phyloP scores from a whole-genome alignment of 2,797 vertebrate species.

The Nannoperca australis region DNA sequence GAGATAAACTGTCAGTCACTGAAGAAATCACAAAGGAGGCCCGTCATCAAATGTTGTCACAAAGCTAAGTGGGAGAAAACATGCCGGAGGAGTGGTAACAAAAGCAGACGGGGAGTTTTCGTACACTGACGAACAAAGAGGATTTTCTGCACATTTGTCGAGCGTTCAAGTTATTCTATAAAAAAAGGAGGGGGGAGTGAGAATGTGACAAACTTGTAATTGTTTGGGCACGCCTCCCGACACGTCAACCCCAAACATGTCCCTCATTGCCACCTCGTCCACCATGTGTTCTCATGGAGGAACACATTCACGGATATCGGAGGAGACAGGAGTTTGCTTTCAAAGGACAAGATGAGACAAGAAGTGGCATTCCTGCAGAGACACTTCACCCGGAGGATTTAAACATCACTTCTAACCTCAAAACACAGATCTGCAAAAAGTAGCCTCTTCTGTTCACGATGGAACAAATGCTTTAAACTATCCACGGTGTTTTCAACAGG shows the following conservation, averaged over 20 bases:
- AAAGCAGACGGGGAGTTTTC: slow-evolving; percentile 38
- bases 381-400: slow-evolving; percentile 9
- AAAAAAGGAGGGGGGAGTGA: slow-evolving; percentile 18
- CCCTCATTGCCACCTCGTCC: slow-evolving; percentile 43
- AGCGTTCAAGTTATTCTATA: background rate
- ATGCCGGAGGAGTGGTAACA: slow-evolving; percentile 55
- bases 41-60: slow-evolving; percentile 50
- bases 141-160: background rate
- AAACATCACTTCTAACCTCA: background rate
- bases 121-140: slow-evolving; percentile 31
- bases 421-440: background rate
- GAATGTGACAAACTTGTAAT: slow-evolving; percentile 49
- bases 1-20: slow-evolving; percentile 52
- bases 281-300: slow-evolving; percentile 12
- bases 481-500: background rate
- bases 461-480: background rate
- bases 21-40: slow-evolving; percentile 41
- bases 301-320: slow-evolving; percentile 14
- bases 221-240: slow-evolving; percentile 43
- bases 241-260: slow-evolving; percentile 21
- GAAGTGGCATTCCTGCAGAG: slow-evolving; percentile 50
- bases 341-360: slow-evolving; percentile 55
- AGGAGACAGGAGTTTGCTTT: slow-evolving; percentile 13
- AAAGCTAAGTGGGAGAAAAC: slow-evolving; percentile 51
- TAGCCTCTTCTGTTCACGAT: background rate